Conservation (phyloP, 2,888 invertebrate species). For the Drosophila nr. fundita region DNA sequence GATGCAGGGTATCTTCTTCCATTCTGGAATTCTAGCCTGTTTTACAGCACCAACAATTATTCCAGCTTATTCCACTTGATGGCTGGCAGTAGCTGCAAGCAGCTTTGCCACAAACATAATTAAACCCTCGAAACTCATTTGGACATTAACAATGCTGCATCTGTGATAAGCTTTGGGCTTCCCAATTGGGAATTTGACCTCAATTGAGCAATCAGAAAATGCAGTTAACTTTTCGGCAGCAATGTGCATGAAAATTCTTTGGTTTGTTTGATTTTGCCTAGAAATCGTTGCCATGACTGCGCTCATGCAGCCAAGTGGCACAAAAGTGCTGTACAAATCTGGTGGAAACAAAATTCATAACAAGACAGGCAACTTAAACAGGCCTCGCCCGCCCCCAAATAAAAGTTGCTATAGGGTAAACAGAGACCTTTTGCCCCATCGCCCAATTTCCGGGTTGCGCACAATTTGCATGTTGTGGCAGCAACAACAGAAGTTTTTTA, state of each 20-base stretch:
- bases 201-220: slow-evolving; percentile 54
- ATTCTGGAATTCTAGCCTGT: background rate
- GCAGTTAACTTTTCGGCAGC: slow-evolving; percentile 48
- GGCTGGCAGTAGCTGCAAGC: background rate
- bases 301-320: slow-evolving; percentile 67
- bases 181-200: slow-evolving; percentile 44
- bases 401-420: slow-evolving; percentile 70
- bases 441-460: slow-evolving; percentile 11
- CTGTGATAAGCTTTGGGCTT: background rate
- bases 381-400: slow-evolving; percentile 6
- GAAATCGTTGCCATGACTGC: slow-evolving; percentile 65
- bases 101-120: background rate
- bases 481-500: slow-evolving; percentile 8
- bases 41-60: background rate
- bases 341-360: slow-evolving; percentile 70
- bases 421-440: slow-evolving; percentile 50
- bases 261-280: slow-evolving; percentile 58
- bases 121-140: background rate
- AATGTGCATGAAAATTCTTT: slow-evolving; percentile 35
- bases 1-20: background rate
- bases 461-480: slow-evolving; percentile 72
- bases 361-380: slow-evolving; percentile 49
- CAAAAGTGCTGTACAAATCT: slow-evolving; percentile 71
- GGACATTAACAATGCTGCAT: too few species aligned
- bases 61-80: background rate